A percentile compares a stretch with the other conserved stretches of the same genome.
Evolutionary conservation across 2,888 invertebrate genomes (phyloP).

Genomic region (Exocentrus adspersus): DNA sequence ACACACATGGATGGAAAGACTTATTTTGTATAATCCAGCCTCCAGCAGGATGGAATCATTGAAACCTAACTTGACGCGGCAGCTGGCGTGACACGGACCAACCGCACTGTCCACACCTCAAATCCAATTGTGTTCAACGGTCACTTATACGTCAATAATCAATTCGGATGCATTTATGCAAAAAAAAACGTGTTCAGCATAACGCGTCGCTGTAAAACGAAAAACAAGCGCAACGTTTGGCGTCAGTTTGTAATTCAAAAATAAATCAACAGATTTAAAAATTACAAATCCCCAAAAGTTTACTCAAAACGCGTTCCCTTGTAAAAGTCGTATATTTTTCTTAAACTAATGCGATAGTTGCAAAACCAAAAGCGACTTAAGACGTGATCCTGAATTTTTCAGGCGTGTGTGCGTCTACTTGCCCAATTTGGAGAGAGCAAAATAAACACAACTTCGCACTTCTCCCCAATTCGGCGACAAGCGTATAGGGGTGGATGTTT

Average conservation of each 20-base stretch:
- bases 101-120: constrained; percentile 14
- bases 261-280: too few species aligned
- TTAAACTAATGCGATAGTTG: too few species aligned
- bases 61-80: constrained; percentile 17
- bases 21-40: constrained; percentile 10
- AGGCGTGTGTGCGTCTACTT: constrained; percentile 9
- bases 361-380: not conserved
- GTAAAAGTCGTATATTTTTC: too few species aligned
- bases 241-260: not conserved
- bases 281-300: too few species aligned
- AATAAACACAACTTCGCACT: constrained; percentile 33
- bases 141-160: constrained; percentile 17
- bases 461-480: constrained; percentile 16
- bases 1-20: constrained; percentile 18
- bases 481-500: constrained; percentile 33
- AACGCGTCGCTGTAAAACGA: not conserved
- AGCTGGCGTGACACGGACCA: constrained; percentile 16
- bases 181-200: not conserved
- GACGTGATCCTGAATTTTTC: constrained; percentile 1
- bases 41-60: constrained; percentile 4
- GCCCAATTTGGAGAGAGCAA: constrained; percentile 18
- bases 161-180: not conserved
- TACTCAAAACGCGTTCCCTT: too few species aligned
- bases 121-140: constrained; percentile 14
- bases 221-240: too few species aligned